Evolutionary conservation across 2,888 invertebrate species (phyloP), one percentile per base, ranked within the genome.

Genomic region (Chloroclysta siterata): DNA sequence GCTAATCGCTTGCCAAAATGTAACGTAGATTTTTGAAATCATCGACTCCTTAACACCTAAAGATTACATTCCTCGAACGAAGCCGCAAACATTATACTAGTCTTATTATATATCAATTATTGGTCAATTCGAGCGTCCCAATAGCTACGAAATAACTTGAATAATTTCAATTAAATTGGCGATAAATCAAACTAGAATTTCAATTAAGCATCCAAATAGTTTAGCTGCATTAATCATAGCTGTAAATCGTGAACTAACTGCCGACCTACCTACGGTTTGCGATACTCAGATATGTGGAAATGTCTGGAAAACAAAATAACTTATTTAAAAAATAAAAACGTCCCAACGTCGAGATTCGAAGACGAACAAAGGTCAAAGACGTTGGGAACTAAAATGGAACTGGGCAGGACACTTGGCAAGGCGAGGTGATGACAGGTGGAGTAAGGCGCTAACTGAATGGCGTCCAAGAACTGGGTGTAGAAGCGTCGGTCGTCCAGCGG

Each of bases 171-270:
- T 80, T 79, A 82, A 80, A 80, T 70, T 72, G 75, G 76, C 72
- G 69, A 73, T 85, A 82, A 85, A 84, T 87, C 87, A 87, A 82
- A 83, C 71, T 63, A 60, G 68, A 63, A 66, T 65, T 69, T 88
- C 87, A 87, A 89, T 88, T 68, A 86, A 86, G 73, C 79, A 81
- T 86, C 82, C 78, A 74, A 83, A 78, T 82, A 76, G 80, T 78
- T 78, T 69, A 60, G 76, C 69, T 61, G 75, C 78, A 82, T 88
- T 83, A 83, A 87, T 87, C 86, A 83, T 77, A 63, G 63, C 61
- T 63, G 65, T 70, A 80, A 82, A 81, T 82, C 72, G 80, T 75
- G 78, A 76, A 62, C 71, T 53, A 46, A 68, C 58, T 63, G 62
- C 46, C 63, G 56, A 61, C 60, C 67, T 57, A 41, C 53, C 29